Conservation (phyloP, 2,113 vertebrate genomes). For the Entelurus aequoreus region DNA sequence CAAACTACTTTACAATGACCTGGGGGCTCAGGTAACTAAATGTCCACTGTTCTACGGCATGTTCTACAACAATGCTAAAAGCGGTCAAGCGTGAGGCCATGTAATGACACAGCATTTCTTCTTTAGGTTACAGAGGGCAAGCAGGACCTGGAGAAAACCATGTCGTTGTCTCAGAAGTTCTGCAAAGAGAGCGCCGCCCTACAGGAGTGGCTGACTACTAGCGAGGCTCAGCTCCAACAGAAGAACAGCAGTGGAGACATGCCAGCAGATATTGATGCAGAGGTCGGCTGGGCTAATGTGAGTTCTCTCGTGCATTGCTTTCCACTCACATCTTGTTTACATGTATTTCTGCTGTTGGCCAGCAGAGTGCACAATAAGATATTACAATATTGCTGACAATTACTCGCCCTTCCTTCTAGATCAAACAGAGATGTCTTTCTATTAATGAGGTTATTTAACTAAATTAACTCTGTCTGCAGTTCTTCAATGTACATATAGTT, state of each 20-base stretch:
- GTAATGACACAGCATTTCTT: not conserved
- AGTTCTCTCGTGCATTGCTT: constrained; percentile 35
- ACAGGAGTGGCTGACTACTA: constrained; percentile 82
- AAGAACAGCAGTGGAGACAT: constrained; percentile 80
- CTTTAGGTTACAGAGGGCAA: constrained; percentile 92
- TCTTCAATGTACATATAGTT: too few species aligned
- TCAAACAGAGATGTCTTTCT: not conserved
- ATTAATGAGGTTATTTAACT: too few species aligned
- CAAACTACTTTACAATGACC: constrained; percentile 93
- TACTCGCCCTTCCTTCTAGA: not conserved
- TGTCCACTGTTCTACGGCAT: too few species aligned
- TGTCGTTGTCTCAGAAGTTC: constrained; percentile 80
- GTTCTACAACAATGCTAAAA: not conserved
- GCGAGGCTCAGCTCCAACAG: constrained; percentile 78
- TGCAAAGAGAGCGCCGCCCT: constrained; percentile 78
- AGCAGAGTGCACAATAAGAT: constrained; percentile 25
- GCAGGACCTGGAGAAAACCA: constrained; percentile 88
- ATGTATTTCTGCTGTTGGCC: constrained; percentile 10
- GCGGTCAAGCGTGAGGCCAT: not conserved
- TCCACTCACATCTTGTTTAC: too few species aligned
- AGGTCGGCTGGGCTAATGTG: constrained; percentile 92
- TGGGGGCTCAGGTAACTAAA: constrained; percentile 85
- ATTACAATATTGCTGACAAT: not conserved
- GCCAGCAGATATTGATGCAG: constrained; percentile 83
- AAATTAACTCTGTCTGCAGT: too few species aligned